Percentiles rank a stretch among this genome's conserved stretches.
These are phyloP conservation scores for Neelides sp. DNA, from an alignment of 1,140 invertebrate species.

Conservation along the genomic window DNA sequence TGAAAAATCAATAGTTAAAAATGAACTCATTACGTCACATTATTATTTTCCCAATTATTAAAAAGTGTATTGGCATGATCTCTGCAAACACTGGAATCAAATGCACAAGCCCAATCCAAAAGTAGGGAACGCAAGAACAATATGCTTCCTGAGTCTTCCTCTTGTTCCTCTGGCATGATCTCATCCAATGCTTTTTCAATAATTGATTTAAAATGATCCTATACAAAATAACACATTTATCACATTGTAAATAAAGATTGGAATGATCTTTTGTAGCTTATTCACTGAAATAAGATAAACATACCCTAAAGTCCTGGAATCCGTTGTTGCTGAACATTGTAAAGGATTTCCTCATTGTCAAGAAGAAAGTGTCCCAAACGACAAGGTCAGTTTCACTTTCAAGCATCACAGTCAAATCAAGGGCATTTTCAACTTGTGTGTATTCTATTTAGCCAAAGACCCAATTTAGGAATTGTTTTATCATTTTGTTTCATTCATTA, in stretches of 20 bases:
- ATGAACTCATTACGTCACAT: background rate
- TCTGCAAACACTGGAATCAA: conserved; percentile 3
- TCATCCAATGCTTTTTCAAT: conserved; percentile 1
- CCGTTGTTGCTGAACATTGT: conserved; percentile 3
- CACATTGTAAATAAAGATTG: too few relatives aligned
- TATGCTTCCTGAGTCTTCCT: background rate
- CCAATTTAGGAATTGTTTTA: too few relatives aligned
- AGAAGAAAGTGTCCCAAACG: conserved; percentile 14
- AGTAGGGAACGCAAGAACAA: conserved; percentile 6
- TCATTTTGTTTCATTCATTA: too few relatives aligned
- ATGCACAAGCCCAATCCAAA: conserved; percentile 13
- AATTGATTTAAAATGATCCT: conserved; percentile 12
- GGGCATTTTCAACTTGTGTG: background rate
- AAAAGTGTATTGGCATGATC: background rate
- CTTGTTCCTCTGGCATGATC: background rate
- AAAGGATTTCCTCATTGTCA: conserved; percentile 7
- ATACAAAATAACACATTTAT: background rate
- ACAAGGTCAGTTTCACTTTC: conserved; percentile 7
- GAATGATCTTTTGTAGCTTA: too few relatives aligned
- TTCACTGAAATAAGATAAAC: too few relatives aligned
- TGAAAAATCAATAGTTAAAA: too few relatives aligned
- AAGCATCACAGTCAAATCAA: conserved; percentile 15
- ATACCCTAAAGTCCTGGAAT: conserved; percentile 8
- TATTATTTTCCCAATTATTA: conserved; percentile 2
- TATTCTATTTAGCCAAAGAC: too few relatives aligned